Evolutionary conservation across 2,888 invertebrate genomes (phyloP), one percentile per base, ranked within the genome.

Genomic region (Notocelia uddmanniana): DNA sequence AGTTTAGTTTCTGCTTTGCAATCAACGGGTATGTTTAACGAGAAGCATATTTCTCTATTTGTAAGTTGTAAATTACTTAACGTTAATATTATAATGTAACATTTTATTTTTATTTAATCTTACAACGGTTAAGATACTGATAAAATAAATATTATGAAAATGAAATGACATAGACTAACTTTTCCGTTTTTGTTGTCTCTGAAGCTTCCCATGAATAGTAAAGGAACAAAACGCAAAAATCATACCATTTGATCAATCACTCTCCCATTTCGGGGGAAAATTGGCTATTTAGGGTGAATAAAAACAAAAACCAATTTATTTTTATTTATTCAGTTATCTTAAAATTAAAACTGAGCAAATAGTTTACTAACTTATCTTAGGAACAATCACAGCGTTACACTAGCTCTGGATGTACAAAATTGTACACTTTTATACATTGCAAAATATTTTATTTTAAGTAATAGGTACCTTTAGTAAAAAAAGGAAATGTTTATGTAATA

Each of bases 311-410:
- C 72, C 58, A 45, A 57, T 66, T 69, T 74, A 26, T 68, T 75
- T 76, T 79, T 75, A 68, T 76, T 77, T 63, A 74, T 68, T 67
- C 68, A 68, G 55, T 76, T 74, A 73, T 48, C 79, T 81, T 87
- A 86, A 78, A 82, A 73, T 81, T 85, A 85, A 70, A 60, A 79
- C 77, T 89, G 89, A 90, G 89, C 90, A 88, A 89, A 84, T 75
- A 74, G 80, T 81, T 78, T 79, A 77, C 77, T 83, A 77, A 77
- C 77, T 81, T 83, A 85, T 71, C 82, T 85, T 89, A 90, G 90
- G 89, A 89, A 90, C 89, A 78, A 89, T 85, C 84, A 85, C 81
- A 84, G 80, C 80, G 85, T 84, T 74, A 80, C 76, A 79, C 85
- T 86, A 87, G 79, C 74, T 76, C 76, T 69, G 31, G n/a, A 58